Evolutionary conservation across 92 coral and sea anemone species (phyloP).

Genomic region (Epizoanthus rinbou): DNA sequence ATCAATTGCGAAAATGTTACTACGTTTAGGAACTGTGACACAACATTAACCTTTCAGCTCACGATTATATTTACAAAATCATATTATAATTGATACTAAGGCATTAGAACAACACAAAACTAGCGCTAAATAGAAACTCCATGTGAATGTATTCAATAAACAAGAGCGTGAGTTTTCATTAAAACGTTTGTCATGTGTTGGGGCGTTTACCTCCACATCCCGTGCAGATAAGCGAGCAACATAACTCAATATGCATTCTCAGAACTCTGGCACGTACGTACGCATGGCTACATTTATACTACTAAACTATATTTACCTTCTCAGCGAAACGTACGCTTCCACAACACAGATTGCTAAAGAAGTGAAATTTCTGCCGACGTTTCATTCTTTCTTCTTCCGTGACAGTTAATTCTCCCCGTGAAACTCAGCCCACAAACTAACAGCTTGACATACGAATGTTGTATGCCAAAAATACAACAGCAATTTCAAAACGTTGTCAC

Average conservation of each 20-base stretch:
- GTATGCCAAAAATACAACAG: too few species aligned
- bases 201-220: background rate
- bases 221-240: background rate
- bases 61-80: background rate
- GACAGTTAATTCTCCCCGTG: conserved; percentile 4
- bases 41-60: background rate
- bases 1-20: background rate
- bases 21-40: background rate
- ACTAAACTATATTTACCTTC: conserved; percentile 10
- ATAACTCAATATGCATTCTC: background rate
- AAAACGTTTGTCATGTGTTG: too few species aligned
- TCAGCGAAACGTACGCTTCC: conserved; percentile 26
- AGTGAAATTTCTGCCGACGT: conserved; percentile 31
- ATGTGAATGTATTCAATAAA: too few species aligned
- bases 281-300: background rate
- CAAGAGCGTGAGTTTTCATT: too few species aligned
- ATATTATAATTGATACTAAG: background rate
- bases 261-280: background rate
- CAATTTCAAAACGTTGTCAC: too few species aligned
- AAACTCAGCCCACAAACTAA: conserved; percentile 5
- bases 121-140: background rate
- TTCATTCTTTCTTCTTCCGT: conserved; percentile 25
- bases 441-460: background rate
- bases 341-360: conserved; percentile 32
- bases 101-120: background rate